phyloP scores from a whole-genome alignment of 2,113 vertebrate genomes.

The Scortum barcoo region DNA sequence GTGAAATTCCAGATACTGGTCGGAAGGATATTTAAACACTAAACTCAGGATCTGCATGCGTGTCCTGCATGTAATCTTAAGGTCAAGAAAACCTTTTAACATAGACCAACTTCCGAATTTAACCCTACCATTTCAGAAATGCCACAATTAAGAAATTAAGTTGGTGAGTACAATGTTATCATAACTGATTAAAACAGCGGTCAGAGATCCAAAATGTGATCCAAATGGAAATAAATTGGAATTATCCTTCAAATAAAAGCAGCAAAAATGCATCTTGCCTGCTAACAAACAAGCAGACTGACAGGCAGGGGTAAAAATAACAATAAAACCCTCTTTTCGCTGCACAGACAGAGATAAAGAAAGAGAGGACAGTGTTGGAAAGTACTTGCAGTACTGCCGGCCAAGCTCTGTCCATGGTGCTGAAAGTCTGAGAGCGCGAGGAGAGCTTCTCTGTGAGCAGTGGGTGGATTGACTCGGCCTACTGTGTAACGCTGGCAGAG shows the following conservation, averaged over 20 bases:
- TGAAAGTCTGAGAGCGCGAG: constrained; percentile 25
- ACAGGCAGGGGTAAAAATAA: constrained; percentile 14
- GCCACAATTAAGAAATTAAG: neutral
- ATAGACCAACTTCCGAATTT: neutral
- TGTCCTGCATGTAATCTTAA: too few species aligned
- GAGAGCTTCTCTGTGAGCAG: constrained; percentile 35
- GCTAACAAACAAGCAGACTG: neutral
- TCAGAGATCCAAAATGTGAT: neutral
- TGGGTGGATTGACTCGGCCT: constrained; percentile 37
- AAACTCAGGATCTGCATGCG: too few species aligned
- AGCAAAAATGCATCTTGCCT: neutral
- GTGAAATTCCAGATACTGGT: too few species aligned
- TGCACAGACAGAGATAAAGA: constrained; percentile 33
- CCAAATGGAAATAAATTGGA: neutral
- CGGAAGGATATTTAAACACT: too few species aligned
- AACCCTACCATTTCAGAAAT: neutral
- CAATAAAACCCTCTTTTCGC: neutral
- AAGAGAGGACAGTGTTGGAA: constrained; percentile 14
- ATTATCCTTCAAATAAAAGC: neutral
- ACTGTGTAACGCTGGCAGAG: constrained; percentile 52
- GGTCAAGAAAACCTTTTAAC: too few species aligned
- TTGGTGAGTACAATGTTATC: neutral
- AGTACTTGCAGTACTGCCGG: neutral
- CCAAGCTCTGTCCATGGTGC: constrained; percentile 31
- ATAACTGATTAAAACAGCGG: neutral